These are phyloP conservation scores for Drosophila sp. DNA, from an alignment of 1,140 invertebrate genomes.

Conservation along the genomic window DNA sequence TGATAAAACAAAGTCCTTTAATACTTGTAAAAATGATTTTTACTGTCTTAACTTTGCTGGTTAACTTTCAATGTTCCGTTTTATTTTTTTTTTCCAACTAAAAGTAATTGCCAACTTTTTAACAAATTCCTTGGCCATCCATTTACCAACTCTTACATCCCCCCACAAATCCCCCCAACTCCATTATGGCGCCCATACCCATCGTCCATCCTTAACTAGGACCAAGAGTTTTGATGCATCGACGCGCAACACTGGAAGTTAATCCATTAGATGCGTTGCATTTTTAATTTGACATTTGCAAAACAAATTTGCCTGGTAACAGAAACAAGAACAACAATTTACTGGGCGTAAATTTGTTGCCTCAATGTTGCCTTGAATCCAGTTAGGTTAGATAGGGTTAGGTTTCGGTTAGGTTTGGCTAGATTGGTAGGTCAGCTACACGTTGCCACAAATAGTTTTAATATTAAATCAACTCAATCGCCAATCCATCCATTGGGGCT, in stretches of 20 bases:
- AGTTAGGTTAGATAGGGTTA: constrained; percentile 2
- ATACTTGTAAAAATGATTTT: not conserved
- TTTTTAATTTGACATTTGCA: constrained; percentile 80
- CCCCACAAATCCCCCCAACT: not conserved
- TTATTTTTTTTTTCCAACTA: not conserved
- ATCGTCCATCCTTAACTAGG: not conserved
- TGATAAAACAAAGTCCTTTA: not conserved
- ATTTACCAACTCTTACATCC: not conserved
- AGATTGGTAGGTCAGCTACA: constrained; percentile 16
- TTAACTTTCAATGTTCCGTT: not conserved
- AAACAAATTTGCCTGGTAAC: constrained; percentile 66
- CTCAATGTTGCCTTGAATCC: constrained; percentile 9
- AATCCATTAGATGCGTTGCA: constrained; percentile 78
- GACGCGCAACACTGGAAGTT: constrained; percentile 62
- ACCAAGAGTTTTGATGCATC: constrained; percentile 58
- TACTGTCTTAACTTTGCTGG: not conserved
- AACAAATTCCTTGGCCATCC: constrained; percentile 3
- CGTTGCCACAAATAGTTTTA: constrained; percentile 56
- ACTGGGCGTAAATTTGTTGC: constrained; percentile 24
- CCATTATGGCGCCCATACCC: too few relatives aligned
- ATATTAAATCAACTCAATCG: constrained; percentile 60
- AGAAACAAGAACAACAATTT: constrained; percentile 27
- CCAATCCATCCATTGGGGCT: not conserved
- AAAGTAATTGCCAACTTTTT: constrained; percentile 39
- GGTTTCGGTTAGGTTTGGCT: constrained; percentile 1